These are phyloP conservation scores for Thumatha senex DNA, from an alignment of 2,888 invertebrate genomes.

Conservation along the genomic window DNA sequence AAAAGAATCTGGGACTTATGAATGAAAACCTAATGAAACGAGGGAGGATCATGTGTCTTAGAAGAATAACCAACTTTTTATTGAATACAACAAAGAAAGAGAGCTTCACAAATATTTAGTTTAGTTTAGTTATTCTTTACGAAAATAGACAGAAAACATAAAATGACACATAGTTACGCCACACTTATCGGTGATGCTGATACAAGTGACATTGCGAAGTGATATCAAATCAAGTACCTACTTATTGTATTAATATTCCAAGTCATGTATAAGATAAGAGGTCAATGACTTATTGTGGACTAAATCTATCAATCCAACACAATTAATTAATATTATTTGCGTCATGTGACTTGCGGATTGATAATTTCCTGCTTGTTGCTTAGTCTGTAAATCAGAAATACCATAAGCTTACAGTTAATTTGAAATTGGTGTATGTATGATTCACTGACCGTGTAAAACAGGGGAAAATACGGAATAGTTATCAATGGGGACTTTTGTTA, in stretches of 20 bases:
- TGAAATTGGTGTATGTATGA: background rate
- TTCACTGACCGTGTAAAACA: background rate
- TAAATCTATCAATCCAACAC: conserved; percentile 34
- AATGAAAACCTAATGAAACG: too few species aligned
- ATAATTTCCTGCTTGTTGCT: conserved; percentile 9
- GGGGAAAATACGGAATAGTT: too few species aligned
- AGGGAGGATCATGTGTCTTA: too few species aligned
- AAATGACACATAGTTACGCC: background rate
- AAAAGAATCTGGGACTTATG: too few species aligned
- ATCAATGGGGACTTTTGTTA: too few species aligned
- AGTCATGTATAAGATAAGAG: conserved; percentile 53
- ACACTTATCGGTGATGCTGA: conserved; percentile 5
- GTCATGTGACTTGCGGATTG: conserved; percentile 41
- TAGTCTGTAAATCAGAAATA: background rate
- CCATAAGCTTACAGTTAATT: too few species aligned
- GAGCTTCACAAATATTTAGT: too few species aligned
- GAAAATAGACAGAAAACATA: background rate
- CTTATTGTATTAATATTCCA: conserved; percentile 33
- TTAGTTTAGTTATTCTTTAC: too few species aligned
- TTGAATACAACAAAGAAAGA: too few species aligned
- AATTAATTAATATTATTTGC: conserved; percentile 21
- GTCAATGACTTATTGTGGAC: conserved; percentile 51
- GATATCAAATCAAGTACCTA: conserved; percentile 11
- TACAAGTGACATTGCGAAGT: background rate
- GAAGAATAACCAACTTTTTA: too few species aligned